Conservation (phyloP, 2,797 vertebrate species). For the Streptopelia turtur region DNA sequence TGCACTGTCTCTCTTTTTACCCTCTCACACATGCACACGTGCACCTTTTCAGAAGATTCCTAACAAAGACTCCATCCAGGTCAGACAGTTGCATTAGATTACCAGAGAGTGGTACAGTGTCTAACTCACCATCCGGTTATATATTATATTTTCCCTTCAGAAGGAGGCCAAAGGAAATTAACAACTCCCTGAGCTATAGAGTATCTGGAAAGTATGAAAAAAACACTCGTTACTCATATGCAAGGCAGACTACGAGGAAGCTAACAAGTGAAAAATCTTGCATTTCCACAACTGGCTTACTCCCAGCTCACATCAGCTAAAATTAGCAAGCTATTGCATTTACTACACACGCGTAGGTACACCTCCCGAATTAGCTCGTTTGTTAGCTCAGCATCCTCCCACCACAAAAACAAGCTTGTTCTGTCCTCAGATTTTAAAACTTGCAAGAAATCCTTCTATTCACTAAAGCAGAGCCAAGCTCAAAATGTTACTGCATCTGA, state of each 20-base stretch:
- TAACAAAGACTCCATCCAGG: neutral
- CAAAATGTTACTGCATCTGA: neutral
- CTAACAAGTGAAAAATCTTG: slow-evolving; percentile 12
- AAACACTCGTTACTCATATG: neutral
- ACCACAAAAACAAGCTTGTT: slow-evolving; percentile 4
- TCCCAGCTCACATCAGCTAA: slow-evolving; percentile 24
- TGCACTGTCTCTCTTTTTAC: neutral
- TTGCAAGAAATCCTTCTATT: neutral
- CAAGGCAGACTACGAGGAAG: slow-evolving; percentile 25
- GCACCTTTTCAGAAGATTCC: neutral
- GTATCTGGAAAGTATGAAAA: neutral
- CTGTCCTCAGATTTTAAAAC: neutral
- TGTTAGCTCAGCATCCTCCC: slow-evolving; percentile 25
- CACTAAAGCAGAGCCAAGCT: neutral
- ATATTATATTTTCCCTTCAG: neutral
- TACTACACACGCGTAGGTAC: neutral
- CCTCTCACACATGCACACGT: neutral
- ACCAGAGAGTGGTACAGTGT: neutral
- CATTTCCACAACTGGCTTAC: slow-evolving; percentile 15
- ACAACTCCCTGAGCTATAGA: neutral
- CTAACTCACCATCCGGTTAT: neutral
- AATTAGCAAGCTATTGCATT: slow-evolving; percentile 34
- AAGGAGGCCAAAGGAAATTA: neutral
- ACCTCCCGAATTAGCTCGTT: neutral
- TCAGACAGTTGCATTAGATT: neutral